A percentile compares a stretch with the other conserved stretches of the same genome.
Evolutionary conservation across 2,888 invertebrate species (phyloP).

Genomic region (Exocentrus adspersus): DNA sequence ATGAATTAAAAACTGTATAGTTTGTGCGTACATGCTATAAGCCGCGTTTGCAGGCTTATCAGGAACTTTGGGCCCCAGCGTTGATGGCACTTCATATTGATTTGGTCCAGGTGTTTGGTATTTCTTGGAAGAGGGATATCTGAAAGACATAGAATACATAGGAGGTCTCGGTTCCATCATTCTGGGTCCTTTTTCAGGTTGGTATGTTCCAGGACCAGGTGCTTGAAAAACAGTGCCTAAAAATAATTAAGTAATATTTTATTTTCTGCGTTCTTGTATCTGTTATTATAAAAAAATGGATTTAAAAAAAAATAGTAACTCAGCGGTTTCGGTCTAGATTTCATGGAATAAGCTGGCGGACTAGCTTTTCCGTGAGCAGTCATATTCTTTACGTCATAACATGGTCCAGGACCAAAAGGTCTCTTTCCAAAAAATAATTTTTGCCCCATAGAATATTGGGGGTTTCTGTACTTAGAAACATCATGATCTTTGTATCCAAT

Average conservation of each 20-base stretch:
- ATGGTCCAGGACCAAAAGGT: constrained; percentile 62
- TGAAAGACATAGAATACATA: constrained; percentile 67
- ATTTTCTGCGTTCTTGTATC: neutral
- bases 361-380: constrained; percentile 63
- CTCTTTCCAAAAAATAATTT: constrained; percentile 47
- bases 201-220: constrained; percentile 75
- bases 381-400: constrained; percentile 65
- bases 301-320: neutral
- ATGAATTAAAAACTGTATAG: neutral
- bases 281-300: too few relatives aligned
- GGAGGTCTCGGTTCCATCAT: constrained; percentile 69
- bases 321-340: constrained; percentile 49
- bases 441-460: constrained; percentile 72
- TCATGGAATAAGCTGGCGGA: constrained; percentile 66
- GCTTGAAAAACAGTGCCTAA: constrained; percentile 60
- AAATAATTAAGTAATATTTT: too few relatives aligned
- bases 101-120: constrained; percentile 69
- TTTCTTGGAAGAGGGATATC: constrained; percentile 54
- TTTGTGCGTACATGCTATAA: constrained; percentile 62
- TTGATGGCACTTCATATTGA: constrained; percentile 67
- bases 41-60: constrained; percentile 64
- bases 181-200: constrained; percentile 67
- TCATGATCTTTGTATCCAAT: constrained; percentile 72
- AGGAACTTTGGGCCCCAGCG: constrained; percentile 66
- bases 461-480: constrained; percentile 69